These are phyloP conservation scores for Naja naja DNA, from an alignment of 2,113 vertebrate species.

Conservation along the genomic window DNA sequence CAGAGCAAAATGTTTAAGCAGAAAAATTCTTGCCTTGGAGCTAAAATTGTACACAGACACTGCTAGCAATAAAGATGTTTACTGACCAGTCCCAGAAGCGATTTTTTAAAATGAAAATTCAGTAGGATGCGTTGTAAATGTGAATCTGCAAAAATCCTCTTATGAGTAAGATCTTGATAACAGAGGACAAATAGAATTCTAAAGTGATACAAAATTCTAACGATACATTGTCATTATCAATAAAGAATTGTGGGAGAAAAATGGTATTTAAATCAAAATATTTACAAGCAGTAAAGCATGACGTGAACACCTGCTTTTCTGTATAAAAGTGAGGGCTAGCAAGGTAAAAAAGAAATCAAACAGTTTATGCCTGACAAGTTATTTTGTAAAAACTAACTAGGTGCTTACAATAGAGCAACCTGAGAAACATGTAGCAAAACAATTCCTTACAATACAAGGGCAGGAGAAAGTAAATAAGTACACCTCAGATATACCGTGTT, in stretches of 20 bases:
- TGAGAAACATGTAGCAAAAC: not conserved
- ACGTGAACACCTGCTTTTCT: not conserved
- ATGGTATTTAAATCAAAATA: not conserved
- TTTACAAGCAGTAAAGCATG: not conserved
- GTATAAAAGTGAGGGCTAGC: not conserved
- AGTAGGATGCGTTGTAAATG: not conserved
- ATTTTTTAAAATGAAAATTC: not conserved
- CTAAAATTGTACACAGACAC: not conserved
- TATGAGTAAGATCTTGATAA: not conserved
- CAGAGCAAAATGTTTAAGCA: not conserved
- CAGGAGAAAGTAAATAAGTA: not conserved
- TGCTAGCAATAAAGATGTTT: not conserved
- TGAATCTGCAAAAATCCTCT: not conserved
- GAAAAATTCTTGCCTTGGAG: not conserved
- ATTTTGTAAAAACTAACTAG: not conserved
- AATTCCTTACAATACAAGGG: not conserved
- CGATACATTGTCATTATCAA: not conserved
- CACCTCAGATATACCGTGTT: no score
- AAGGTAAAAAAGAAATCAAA: not conserved
- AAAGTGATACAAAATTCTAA: not conserved
- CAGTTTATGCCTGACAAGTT: not conserved
- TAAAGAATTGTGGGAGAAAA: not conserved
- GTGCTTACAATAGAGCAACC: not conserved
- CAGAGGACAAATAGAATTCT: not conserved
- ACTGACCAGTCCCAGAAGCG: not conserved